phyloP scores from a whole-genome alignment of 2,113 vertebrate genomes.

The Alethe castanea region DNA sequence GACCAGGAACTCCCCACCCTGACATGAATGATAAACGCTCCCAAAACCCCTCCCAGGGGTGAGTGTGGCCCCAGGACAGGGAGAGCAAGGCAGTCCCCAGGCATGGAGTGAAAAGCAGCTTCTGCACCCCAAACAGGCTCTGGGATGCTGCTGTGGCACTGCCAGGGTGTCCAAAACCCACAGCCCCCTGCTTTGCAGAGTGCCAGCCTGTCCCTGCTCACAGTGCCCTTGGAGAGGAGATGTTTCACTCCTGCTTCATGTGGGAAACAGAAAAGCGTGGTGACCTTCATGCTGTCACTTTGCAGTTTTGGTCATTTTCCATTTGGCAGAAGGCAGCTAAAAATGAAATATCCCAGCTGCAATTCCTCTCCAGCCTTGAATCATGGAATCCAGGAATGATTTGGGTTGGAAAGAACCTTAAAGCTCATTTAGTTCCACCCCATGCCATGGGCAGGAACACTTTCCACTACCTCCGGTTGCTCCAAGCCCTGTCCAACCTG shows the following conservation, averaged over 20 bases:
- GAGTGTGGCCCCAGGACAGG: fast-evolving
- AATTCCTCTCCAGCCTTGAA: neutral
- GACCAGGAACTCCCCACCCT: neutral
- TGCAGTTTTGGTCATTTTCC: neutral
- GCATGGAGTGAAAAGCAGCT: neutral
- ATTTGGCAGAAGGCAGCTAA: neutral
- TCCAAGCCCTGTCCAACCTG: fast-evolving
- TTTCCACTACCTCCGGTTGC: fast-evolving
- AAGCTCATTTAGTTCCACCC: neutral
- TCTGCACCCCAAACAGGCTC: neutral
- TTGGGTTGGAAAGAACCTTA: neutral
- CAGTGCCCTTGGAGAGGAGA: neutral
- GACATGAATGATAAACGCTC: neutral
- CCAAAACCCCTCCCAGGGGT: neutral
- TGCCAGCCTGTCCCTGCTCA: neutral
- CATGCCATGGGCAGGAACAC: neutral
- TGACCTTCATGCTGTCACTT: neutral
- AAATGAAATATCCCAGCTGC: neutral
- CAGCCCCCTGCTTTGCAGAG: fast-evolving
- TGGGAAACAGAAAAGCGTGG: neutral
- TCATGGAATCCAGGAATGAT: neutral
- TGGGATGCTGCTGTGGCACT: neutral
- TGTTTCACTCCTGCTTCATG: fast-evolving
- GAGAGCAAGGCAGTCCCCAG: neutral
- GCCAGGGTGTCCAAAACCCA: neutral